Conservation (phyloP, 2,113 vertebrate species). For the Lepus europaeus region DNA sequence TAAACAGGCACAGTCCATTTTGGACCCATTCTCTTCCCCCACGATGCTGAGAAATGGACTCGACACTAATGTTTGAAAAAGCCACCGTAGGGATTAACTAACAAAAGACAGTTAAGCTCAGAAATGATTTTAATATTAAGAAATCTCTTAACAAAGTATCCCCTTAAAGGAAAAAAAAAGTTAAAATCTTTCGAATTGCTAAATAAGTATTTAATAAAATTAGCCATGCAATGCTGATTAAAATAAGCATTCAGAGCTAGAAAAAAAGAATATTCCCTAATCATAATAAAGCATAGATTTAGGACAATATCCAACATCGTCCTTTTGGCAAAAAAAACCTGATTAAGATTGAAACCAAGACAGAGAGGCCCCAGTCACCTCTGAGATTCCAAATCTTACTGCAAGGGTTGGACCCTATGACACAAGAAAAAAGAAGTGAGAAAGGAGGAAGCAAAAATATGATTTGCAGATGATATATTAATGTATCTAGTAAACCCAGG, state of each 20-base stretch:
- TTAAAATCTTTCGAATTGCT: slow-evolving; percentile 61
- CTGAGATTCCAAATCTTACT: slow-evolving; percentile 22
- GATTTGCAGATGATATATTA: slow-evolving; percentile 38
- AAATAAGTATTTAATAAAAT: slow-evolving; percentile 75
- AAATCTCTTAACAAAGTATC: slow-evolving; percentile 68
- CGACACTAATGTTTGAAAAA: slow-evolving; percentile 61
- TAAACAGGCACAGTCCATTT: background rate
- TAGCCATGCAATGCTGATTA: slow-evolving; percentile 63
- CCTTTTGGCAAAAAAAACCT: background rate
- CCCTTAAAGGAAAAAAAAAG: slow-evolving; percentile 55
- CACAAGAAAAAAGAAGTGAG: slow-evolving; percentile 13
- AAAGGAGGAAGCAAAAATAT: background rate
- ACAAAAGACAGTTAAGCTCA: slow-evolving; percentile 71
- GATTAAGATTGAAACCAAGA: slow-evolving; percentile 35
- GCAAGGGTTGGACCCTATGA: background rate
- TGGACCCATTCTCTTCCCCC: background rate
- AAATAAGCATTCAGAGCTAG: slow-evolving; percentile 40
- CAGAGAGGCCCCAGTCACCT: background rate
- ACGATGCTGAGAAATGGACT: slow-evolving; percentile 40
- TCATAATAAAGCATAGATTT: background rate
- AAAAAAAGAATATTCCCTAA: slow-evolving; percentile 20
- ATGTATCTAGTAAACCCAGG: slow-evolving; percentile 33
- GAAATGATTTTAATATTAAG: slow-evolving; percentile 72
- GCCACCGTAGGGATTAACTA: slow-evolving; percentile 63
- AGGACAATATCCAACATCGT: slow-evolving; percentile 39